Evolutionary conservation across 2,113 vertebrate species (phyloP).

Genomic region (Sprattus sprattus): DNA sequence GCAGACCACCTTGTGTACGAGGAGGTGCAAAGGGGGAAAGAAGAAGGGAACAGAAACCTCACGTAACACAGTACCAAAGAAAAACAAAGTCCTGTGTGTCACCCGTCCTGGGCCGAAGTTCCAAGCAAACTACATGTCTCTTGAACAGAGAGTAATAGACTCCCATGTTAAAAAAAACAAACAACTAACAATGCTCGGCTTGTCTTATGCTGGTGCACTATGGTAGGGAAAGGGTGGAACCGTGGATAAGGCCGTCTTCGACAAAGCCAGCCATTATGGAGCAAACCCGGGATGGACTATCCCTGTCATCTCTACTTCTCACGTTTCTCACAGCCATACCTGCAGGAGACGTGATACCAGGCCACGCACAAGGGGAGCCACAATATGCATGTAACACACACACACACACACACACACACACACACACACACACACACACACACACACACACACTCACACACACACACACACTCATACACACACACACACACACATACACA

Average conservation of each 20-base stretch:
- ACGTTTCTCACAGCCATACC: conserved; percentile 45
- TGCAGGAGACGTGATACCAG: conserved; percentile 21
- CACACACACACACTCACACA: not conserved
- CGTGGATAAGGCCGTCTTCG: conserved; percentile 14
- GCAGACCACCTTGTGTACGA: conserved; percentile 35
- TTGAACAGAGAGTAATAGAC: not conserved
- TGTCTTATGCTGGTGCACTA: not conserved
- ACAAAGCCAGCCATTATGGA: conserved; percentile 46
- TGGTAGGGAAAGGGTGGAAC: not conserved
- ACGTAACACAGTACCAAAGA: conserved; percentile 52
- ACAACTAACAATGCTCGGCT: not conserved
- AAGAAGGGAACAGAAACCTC: conserved; percentile 46
- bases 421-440: not conserved
- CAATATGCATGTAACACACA: conserved; percentile 21
- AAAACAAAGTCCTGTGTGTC: conserved; percentile 31
- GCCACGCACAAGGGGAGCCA: not conserved
- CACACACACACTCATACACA: not conserved
- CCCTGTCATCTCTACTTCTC: conserved; percentile 55
- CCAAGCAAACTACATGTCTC: not conserved
- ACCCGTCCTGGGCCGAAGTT: conserved; percentile 30
- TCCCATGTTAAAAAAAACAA: not conserved
- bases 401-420: conserved; percentile 41
- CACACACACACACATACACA: conserved; percentile 37
- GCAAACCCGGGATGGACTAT: conserved; percentile 52
- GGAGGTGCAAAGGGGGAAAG: not conserved